Evolutionary conservation across 2,113 vertebrate species (phyloP).

Genomic region (Pampusana beccarii): DNA sequence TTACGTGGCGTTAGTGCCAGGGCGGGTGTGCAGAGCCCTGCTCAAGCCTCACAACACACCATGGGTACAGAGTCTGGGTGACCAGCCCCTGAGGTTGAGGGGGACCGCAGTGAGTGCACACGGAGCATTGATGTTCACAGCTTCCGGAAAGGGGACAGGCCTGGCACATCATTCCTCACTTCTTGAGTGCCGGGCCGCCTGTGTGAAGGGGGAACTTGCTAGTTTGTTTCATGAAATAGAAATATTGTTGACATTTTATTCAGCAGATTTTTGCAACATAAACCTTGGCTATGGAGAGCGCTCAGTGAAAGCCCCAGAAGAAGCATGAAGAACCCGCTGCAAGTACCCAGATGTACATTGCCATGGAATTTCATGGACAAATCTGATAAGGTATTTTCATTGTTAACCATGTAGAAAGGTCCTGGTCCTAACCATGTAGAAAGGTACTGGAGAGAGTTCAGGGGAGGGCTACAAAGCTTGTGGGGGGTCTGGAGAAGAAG

Average conservation of each 20-base stretch:
- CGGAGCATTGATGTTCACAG: background rate
- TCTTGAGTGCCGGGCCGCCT: background rate
- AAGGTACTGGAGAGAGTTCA: no score
- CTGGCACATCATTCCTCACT: background rate
- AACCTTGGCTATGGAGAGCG: background rate
- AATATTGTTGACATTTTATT: background rate
- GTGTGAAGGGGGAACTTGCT: fast-evolving
- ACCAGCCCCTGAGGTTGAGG: fast-evolving
- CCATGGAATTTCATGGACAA: background rate
- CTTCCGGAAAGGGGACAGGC: background rate
- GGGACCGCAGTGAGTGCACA: fast-evolving
- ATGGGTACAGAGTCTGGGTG: background rate
- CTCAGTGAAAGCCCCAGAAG: background rate
- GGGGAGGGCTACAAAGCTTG: no score
- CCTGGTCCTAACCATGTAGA: no score
- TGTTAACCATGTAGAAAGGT: background rate
- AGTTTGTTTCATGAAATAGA: background rate
- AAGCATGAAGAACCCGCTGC: fast-evolving
- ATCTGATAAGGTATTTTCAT: background rate
- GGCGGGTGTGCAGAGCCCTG: background rate
- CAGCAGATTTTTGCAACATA: background rate
- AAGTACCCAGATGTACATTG: background rate
- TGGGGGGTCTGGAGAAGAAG: no score
- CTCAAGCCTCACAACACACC: background rate
- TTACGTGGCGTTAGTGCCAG: fast-evolving